Evolutionary conservation across 1,140 invertebrate species (phyloP), one percentile per base, ranked within the genome.

Genomic region (Wiebesia pumilae): DNA sequence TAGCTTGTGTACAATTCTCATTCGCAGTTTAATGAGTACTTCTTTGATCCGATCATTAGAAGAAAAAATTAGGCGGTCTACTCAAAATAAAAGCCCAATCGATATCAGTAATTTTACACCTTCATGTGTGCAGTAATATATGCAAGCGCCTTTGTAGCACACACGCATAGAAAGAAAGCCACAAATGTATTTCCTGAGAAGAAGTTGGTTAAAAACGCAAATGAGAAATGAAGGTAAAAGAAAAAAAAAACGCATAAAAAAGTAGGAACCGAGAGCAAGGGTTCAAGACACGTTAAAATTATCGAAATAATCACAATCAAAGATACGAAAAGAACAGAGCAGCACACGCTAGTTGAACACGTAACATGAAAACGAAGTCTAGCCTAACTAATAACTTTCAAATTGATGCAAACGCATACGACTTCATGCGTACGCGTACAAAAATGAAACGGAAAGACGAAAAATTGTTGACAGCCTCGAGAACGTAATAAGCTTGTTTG

Each of bases 291-390:
- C 81, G 81, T 83, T 84, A 80, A 87, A 87, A 87, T 87, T 87
- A 84, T 87, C 86, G 75, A 87, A 83, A 87, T 87, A 84, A 80
- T 87, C 77, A 84, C 62, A 80, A 84, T 82, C 75, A 65, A 71
- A 80, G 65, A 21, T n/a, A 21, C 6, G 77, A 40, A n/a, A 12
- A 75, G 33, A 27, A 2, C 21, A 83, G 33, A 77, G 67, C 1
- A 24, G 69, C 71, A 24, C 69, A 35, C 30, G 35, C 27, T 71
- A 21, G 58, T 43, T 30, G n/a, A 81, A 67, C 38, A 7, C 24
- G 40, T 62, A 69, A 47, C 21, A 54, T 65, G 10, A 54, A 58
- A 35, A 33, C 27, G 30, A n/a, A 47, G 73, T n/a, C 24, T 27
- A 47, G 73, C 24, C 21, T 6, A 43, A 1, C 24, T 1, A 38